Evolutionary conservation across 2,888 invertebrate species (phyloP).

Genomic region (Saturnia pavonia): DNA sequence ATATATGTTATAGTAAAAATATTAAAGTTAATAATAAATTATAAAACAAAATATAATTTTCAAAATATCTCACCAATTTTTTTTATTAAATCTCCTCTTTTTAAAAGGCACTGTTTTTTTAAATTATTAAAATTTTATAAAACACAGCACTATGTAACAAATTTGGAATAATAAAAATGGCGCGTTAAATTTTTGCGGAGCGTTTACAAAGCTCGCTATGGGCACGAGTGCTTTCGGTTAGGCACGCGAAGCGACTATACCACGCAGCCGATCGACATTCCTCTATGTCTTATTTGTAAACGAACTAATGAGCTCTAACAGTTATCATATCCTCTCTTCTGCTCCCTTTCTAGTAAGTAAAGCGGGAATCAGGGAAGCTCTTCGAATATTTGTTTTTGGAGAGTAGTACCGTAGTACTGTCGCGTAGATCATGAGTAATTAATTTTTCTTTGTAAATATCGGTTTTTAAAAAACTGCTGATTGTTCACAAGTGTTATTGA

Average conservation of each 20-base stretch:
- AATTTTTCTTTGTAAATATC: conserved; percentile 50
- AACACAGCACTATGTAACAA: conserved; percentile 28
- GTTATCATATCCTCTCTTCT: conserved; percentile 42
- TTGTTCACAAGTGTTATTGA: neutral
- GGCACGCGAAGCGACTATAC: conserved; percentile 62
- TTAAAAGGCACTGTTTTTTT: conserved; percentile 9
- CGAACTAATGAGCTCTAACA: conserved; percentile 42
- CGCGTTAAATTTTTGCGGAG: conserved; percentile 40
- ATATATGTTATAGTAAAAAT: neutral
- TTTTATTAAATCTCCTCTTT: conserved; percentile 18
- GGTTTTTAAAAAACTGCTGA: neutral
- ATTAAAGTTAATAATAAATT: neutral
- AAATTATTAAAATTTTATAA: conserved; percentile 15
- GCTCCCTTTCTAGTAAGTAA: conserved; percentile 30
- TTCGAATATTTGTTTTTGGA: conserved; percentile 41
- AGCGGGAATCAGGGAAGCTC: conserved; percentile 41
- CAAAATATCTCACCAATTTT: conserved; percentile 48
- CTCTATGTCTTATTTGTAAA: conserved; percentile 67
- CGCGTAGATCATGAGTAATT: conserved; percentile 52
- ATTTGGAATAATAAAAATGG: conserved; percentile 28
- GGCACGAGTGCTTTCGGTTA: conserved; percentile 58
- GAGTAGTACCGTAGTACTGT: conserved; percentile 45
- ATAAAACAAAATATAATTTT: neutral
- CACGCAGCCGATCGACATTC: conserved; percentile 46
- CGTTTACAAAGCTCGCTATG: conserved; percentile 42